Conservation (phyloP, 2,113 vertebrate species). For the Leptosomus discolor region DNA sequence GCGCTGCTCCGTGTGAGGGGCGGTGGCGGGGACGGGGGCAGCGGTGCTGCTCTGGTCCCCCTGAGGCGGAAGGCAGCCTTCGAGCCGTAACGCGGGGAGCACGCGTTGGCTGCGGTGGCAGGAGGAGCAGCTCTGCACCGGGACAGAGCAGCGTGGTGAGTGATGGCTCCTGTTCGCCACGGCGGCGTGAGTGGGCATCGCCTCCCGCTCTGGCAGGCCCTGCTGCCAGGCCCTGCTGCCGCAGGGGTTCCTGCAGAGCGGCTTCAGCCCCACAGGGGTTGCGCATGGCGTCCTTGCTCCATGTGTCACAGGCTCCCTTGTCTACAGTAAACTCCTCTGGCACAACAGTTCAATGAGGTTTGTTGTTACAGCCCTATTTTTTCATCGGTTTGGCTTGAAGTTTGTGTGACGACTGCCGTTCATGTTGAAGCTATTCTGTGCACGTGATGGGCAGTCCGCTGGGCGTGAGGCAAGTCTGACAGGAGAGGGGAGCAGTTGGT, state of each 20-base stretch:
- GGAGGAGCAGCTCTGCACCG: fast-evolving
- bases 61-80: neutral
- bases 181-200: fast-evolving
- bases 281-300: fast-evolving
- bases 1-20: too few species aligned
- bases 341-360: neutral
- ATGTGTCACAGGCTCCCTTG: neutral
- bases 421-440: neutral
- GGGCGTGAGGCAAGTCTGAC: neutral
- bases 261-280: neutral
- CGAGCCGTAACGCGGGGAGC: too few species aligned
- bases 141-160: fast-evolving
- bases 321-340: fast-evolving
- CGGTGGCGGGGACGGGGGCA: too few species aligned
- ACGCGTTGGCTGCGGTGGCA: neutral
- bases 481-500: neutral
- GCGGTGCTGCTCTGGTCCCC: too few species aligned
- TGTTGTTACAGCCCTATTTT: fast-evolving
- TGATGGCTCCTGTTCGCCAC: neutral
- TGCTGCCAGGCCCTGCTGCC: fast-evolving
- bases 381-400: neutral
- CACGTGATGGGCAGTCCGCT: neutral
- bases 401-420: neutral
- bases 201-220: neutral
- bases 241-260: fast-evolving